Conservation (phyloP, 2,797 vertebrate species). For the Pempheris klunzingeri region DNA sequence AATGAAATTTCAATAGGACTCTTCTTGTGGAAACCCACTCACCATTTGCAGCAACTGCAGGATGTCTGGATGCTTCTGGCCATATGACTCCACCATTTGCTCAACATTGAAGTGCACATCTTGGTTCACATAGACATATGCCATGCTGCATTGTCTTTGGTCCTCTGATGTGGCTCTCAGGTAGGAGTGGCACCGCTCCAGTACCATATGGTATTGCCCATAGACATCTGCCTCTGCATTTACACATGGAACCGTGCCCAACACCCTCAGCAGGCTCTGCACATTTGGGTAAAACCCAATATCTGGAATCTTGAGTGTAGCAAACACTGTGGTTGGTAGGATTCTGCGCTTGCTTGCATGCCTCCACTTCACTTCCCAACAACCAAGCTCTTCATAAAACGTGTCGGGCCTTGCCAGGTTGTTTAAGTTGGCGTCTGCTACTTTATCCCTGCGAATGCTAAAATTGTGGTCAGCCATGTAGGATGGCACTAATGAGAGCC, state of each 20-base stretch:
- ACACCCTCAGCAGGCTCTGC: slow-evolving; percentile 92
- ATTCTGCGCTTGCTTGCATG: slow-evolving; percentile 95
- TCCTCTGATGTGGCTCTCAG: slow-evolving; percentile 89
- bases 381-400: slow-evolving; percentile 95
- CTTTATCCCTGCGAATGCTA: slow-evolving; percentile 95
- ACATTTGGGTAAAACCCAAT: slow-evolving; percentile 98
- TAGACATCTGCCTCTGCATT: slow-evolving; percentile 92
- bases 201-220: slow-evolving; percentile 92
- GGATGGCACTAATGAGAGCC: slow-evolving; percentile 94
- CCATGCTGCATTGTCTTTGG: slow-evolving; percentile 91
- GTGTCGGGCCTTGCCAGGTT: slow-evolving; percentile 96
- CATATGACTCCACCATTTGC: slow-evolving; percentile 95
- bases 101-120: slow-evolving; percentile 95
- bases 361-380: slow-evolving; percentile 98
- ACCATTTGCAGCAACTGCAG: slow-evolving; percentile 83
- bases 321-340: slow-evolving; percentile 94
- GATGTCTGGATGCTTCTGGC: slow-evolving; percentile 91
- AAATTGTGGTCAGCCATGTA: slow-evolving; percentile 99
- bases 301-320: slow-evolving; percentile 94
- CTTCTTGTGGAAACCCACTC: slow-evolving; percentile 27
- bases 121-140: slow-evolving; percentile 94
- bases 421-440: slow-evolving; percentile 94
- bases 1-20: not conserved
- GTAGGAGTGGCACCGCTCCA: slow-evolving; percentile 91
- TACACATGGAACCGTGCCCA: slow-evolving; percentile 94